These are phyloP conservation scores for Sminthurides aquaticus DNA, from an alignment of 2,888 invertebrate genomes.

Conservation along the genomic window DNA sequence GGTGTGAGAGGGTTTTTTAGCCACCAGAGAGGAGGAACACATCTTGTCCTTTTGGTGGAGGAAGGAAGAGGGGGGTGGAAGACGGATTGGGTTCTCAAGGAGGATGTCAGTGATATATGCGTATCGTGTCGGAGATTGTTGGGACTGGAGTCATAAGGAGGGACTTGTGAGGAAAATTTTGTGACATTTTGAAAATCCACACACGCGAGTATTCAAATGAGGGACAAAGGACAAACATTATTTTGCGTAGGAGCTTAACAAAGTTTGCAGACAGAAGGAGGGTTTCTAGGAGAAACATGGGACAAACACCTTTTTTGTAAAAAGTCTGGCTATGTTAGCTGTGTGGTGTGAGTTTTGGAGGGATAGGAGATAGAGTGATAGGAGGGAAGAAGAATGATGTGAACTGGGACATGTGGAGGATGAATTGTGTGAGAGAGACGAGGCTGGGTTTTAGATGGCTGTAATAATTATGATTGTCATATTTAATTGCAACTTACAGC, in stretches of 20 bases:
- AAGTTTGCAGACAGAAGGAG: too few species aligned
- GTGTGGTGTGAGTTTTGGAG: neutral
- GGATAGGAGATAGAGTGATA: neutral
- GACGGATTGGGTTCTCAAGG: slow-evolving; percentile 40
- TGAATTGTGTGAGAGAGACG: neutral
- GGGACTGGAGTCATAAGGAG: too few species aligned
- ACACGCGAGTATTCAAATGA: neutral
- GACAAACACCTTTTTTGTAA: too few species aligned
- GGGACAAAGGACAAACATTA: neutral
- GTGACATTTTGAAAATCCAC: neutral
- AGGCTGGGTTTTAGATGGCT: neutral
- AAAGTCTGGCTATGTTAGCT: neutral
- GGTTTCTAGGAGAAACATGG: too few species aligned
- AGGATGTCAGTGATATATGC: slow-evolving; percentile 41
- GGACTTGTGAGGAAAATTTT: too few species aligned
- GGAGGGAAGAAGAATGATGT: neutral
- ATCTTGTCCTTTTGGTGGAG: too few species aligned
- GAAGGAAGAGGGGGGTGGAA: slow-evolving; percentile 33
- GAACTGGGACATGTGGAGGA: neutral
- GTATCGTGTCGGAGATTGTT: slow-evolving; percentile 35
- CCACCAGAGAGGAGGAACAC: too few species aligned
- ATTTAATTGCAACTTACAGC: neutral
- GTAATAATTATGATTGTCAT: neutral
- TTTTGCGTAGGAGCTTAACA: neutral
- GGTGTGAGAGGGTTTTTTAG: slow-evolving; percentile 16